A percentile compares a stretch with the other conserved stretches of the same genome.
Conservation (phyloP, 1,140 invertebrate genomes). For the Tetramorium parvispinum region DNA sequence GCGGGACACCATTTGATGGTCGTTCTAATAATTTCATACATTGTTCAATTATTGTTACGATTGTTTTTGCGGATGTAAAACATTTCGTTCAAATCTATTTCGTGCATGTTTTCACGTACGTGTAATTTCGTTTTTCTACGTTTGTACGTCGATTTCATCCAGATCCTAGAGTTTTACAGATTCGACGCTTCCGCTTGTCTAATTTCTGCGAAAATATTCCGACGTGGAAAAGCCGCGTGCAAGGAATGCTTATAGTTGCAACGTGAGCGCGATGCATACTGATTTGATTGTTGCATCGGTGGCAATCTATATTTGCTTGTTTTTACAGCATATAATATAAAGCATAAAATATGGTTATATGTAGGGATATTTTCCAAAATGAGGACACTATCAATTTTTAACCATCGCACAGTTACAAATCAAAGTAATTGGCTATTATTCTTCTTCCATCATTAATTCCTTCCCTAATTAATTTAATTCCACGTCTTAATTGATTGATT, state of each 20-base stretch:
- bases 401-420: not conserved
- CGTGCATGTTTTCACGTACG: not conserved
- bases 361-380: not conserved
- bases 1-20: not conserved
- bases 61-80: conserved; percentile 29
- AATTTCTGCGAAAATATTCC: conserved; percentile 48
- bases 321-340: not conserved
- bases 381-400: not conserved
- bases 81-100: not conserved
- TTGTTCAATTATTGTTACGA: conserved; percentile 16
- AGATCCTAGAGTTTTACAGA: conserved; percentile 1
- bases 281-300: conserved; percentile 32
- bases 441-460: not conserved
- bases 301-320: conserved; percentile 6
- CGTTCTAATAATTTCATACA: conserved; percentile 36
- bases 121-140: conserved; percentile 10
- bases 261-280: conserved; percentile 32
- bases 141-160: not conserved
- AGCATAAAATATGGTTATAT: too few relatives aligned
- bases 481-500: not conserved
- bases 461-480: not conserved
- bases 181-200: conserved; percentile 36
- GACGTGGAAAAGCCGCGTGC: not conserved
- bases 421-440: not conserved
- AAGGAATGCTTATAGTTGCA: conserved; percentile 23